Evolutionary conservation across 2,888 invertebrate genomes (phyloP).

Genomic region (Philopedon plagiatum): DNA sequence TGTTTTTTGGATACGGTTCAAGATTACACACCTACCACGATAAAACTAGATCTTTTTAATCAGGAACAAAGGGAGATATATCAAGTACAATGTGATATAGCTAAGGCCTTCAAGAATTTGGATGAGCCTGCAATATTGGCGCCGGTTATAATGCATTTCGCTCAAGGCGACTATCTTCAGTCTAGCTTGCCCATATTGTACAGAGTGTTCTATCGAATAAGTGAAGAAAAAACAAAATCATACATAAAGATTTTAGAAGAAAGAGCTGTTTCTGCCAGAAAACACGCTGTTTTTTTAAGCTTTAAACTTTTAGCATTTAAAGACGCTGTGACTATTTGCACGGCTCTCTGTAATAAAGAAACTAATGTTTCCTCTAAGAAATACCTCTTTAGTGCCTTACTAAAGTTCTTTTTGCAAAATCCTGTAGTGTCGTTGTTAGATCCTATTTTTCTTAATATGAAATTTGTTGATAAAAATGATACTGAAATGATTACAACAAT

Average conservation of each 20-base stretch:
- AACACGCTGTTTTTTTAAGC: slow-evolving; percentile 54
- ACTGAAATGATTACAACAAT: slow-evolving; percentile 49
- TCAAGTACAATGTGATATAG: slow-evolving; percentile 49
- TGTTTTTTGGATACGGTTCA: slow-evolving; percentile 48
- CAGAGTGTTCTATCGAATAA: slow-evolving; percentile 50
- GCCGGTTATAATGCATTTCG: slow-evolving; percentile 50
- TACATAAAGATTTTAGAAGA: slow-evolving; percentile 47
- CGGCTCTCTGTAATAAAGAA: slow-evolving; percentile 23
- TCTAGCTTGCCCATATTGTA: slow-evolving; percentile 50
- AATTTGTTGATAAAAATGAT: slow-evolving; percentile 51
- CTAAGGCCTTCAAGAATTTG: slow-evolving; percentile 42
- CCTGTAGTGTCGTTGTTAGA: slow-evolving; percentile 46
- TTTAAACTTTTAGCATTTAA: slow-evolving; percentile 48
- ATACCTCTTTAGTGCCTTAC: slow-evolving; percentile 48
- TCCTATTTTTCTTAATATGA: slow-evolving; percentile 45
- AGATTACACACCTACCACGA: slow-evolving; percentile 50
- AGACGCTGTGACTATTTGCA: slow-evolving; percentile 35
- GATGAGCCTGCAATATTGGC: slow-evolving; percentile 43
- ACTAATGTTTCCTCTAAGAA: slow-evolving; percentile 51
- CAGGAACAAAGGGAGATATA: slow-evolving; percentile 48
- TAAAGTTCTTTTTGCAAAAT: slow-evolving; percentile 55
- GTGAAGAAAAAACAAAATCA: slow-evolving; percentile 45
- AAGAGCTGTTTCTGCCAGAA: slow-evolving; percentile 54
- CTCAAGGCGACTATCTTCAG: slow-evolving; percentile 54
- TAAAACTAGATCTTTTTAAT: slow-evolving; percentile 51